These are phyloP conservation scores for Ctenodactylus gundi DNA, from an alignment of 2,113 vertebrate species.

Conservation along the genomic window DNA sequence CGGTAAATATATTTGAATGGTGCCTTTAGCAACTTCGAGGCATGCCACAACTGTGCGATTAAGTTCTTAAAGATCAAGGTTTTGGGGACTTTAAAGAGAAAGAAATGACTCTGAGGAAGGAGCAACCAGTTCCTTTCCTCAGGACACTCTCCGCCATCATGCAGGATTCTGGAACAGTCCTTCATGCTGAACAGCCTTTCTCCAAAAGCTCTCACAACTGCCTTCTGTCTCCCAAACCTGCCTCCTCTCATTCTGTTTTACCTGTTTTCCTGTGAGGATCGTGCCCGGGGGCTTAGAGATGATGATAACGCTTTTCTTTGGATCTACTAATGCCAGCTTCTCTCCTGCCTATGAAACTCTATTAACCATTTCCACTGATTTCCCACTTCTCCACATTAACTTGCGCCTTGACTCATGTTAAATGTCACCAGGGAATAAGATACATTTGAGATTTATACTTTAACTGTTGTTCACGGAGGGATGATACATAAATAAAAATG, in stretches of 20 bases:
- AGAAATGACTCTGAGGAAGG: neutral
- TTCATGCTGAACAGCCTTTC: neutral
- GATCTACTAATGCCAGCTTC: slow-evolving; percentile 16
- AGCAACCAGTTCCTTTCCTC: neutral
- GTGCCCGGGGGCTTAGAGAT: neutral
- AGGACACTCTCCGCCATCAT: neutral
- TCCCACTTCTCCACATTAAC: neutral
- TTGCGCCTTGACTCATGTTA: slow-evolving; percentile 29
- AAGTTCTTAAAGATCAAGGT: neutral
- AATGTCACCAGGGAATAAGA: neutral
- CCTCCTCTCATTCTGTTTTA: neutral
- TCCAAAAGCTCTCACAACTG: neutral
- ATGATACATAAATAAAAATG: neutral
- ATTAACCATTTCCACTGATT: slow-evolving; percentile 12
- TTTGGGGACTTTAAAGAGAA: neutral
- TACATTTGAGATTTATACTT: neutral
- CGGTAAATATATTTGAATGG: neutral
- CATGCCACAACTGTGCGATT: neutral
- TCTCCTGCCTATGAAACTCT: neutral
- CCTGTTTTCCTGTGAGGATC: neutral
- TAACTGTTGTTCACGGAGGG: neutral
- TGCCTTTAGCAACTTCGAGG: neutral
- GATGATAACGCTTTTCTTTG: neutral
- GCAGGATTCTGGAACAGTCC: neutral
- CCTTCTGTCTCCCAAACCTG: neutral